Percentiles rank a stretch among this genome's conserved stretches.
Conservation (phyloP, 2,113 vertebrate species). For the Pseudorhombus dupliciocellatus region DNA sequence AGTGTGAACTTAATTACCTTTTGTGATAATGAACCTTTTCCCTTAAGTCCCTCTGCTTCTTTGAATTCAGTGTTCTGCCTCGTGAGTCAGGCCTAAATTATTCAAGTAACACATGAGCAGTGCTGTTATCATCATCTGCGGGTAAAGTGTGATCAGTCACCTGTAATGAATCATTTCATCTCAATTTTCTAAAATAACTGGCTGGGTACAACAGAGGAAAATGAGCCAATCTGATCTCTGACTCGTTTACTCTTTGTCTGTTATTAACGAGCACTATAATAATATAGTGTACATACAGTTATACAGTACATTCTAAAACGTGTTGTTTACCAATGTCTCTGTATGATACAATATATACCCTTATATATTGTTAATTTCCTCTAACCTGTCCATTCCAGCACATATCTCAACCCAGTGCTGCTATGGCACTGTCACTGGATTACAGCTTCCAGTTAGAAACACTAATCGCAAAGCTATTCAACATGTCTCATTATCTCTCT, state of each 20-base stretch:
- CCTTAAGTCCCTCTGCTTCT: neutral
- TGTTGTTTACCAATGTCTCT: neutral
- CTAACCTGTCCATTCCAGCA: neutral
- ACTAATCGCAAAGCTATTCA: neutral
- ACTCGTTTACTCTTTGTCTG: neutral
- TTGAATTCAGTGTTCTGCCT: neutral
- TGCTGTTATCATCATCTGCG: neutral
- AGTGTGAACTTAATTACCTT: neutral
- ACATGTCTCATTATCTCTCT: no score
- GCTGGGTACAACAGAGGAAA: neutral
- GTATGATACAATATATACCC: neutral
- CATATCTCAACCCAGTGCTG: neutral
- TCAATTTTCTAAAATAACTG: neutral
- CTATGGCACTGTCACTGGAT: conserved; percentile 6
- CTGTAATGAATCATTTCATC: neutral
- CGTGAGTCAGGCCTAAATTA: neutral
- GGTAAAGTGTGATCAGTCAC: neutral
- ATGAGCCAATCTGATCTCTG: neutral
- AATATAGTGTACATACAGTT: neutral
- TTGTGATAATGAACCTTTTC: neutral
- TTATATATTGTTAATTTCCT: neutral
- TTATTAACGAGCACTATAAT: neutral
- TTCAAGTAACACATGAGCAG: neutral
- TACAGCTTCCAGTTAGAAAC: neutral
- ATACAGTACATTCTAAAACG: neutral